Percentiles rank a stretch among this genome's conserved stretches.
Evolutionary conservation across 1,140 invertebrate genomes (phyloP).

Genomic region (Agrilus planipennis): DNA sequence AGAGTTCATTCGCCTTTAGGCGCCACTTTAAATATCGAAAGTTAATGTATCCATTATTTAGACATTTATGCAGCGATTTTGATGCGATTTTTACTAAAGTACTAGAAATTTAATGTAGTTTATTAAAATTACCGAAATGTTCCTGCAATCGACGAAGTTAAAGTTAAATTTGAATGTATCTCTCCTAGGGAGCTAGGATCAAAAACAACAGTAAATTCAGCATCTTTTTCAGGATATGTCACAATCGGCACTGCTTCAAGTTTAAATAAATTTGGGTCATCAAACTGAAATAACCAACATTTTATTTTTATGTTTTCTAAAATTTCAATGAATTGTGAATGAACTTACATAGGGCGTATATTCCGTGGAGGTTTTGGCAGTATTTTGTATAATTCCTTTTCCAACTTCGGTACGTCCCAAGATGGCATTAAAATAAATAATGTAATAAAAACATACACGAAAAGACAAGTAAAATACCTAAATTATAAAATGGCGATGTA

Average conservation of each 20-base stretch:
- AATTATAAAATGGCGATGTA: no score
- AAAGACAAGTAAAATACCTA: no score
- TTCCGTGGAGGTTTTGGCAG: background rate
- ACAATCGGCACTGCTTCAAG: constrained; percentile 8
- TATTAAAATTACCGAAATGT: constrained; percentile 8
- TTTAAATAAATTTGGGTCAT: constrained; percentile 13
- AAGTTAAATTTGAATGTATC: constrained; percentile 11
- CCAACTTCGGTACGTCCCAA: constrained; percentile 12
- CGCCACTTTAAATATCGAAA: no score
- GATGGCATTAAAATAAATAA: constrained; percentile 11
- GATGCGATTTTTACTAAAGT: background rate
- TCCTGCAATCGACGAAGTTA: constrained; percentile 17
- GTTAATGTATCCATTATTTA: no score
- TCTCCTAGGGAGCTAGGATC: constrained; percentile 17
- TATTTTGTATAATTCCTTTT: background rate
- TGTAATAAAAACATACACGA: no score
- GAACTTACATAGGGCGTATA: background rate
- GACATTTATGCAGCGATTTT: no score
- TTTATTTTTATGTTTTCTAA: background rate
- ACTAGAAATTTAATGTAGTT: background rate
- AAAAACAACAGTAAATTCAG: constrained; percentile 14
- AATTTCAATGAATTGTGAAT: background rate
- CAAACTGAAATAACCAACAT: constrained; percentile 16
- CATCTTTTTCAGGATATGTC: constrained; percentile 4
- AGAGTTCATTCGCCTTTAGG: no score